Conservation (phyloP, 2,888 invertebrate genomes). For the Calameuta idolon region DNA sequence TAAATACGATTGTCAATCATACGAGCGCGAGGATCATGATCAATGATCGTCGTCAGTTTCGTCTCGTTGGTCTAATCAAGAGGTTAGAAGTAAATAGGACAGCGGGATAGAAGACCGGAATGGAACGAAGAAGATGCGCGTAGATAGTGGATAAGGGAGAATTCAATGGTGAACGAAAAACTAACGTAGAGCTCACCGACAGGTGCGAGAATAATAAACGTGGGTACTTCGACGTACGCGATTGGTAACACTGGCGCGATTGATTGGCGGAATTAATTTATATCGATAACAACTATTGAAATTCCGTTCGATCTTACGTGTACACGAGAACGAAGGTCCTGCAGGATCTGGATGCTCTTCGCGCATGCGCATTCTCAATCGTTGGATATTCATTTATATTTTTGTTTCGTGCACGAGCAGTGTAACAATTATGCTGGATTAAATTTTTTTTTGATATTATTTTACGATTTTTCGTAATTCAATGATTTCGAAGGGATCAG, state of each 20-base stretch:
- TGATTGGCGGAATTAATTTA: background rate
- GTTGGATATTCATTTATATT: background rate
- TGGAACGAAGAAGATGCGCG: constrained; percentile 3
- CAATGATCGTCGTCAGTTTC: background rate
- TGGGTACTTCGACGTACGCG: background rate
- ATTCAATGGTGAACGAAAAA: background rate
- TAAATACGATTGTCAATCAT: constrained; percentile 61
- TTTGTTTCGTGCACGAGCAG: background rate
- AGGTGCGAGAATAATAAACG: background rate
- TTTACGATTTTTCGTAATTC: background rate
- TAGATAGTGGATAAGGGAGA: background rate
- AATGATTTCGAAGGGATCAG: too few relatives aligned
- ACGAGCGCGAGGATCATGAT: constrained; percentile 30
- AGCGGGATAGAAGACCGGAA: constrained; percentile 9
- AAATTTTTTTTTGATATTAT: background rate
- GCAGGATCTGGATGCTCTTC: background rate
- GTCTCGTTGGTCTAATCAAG: background rate
- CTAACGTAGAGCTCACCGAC: constrained; percentile 8
- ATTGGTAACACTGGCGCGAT: background rate
- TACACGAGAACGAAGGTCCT: background rate
- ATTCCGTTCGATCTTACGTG: background rate
- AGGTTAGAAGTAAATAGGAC: background rate
- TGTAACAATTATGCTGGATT: background rate
- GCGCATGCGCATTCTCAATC: background rate
- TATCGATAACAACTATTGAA: background rate